Base-by-base conservation (phyloP, 2,888 invertebrate species). In the Poecilobothrus nobilitatus region DNA sequence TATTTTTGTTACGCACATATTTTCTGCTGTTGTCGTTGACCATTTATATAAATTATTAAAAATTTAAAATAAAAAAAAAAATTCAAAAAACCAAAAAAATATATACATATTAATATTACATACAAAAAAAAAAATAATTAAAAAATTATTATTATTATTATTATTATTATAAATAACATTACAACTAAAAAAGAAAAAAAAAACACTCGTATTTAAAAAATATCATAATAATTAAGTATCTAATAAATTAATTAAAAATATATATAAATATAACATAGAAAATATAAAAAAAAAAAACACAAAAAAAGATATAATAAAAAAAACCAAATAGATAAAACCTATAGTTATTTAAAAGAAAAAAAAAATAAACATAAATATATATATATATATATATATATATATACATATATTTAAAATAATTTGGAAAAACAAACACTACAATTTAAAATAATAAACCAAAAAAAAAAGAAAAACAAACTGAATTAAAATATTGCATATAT, bases 11-110 rank as follows among this genome's bases (percentile, higher is more conserved):
- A 80, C 72, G 71, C 80, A 80, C 80, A 80, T 79, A 79, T 65
- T 80, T 80, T 80, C 79, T 80, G 80, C 80, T 80, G 79, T 80
- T 80, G 80, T 80, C 80, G 80, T 80, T 80, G 80, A 80, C 80
- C 80, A 80, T 78, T 80, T 65, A 34, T 34, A 65, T 65, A 74
- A 72, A 73, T 72, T 69, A 68, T 69, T 70, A 71, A 68, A 72
- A 68, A 72, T 66, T 27, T 41, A 65, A 44, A 67, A 66, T 27
- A 61, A 66, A 67, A 62, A 53, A 67, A 61, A 70, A 61, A 65
- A 66, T 61, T 63, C 63, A 70, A 68, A 66, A 63, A 66, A 68
- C 8, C 65, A 71, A 70, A 63, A 62, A 73, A 73, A 72, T 65
- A 68, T 27, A 27, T 27, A 27, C 27, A 27, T 27, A 27, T 27